These are phyloP conservation scores for Cossypha heuglini DNA, from an alignment of 2,797 vertebrate species.

Conservation along the genomic window DNA sequence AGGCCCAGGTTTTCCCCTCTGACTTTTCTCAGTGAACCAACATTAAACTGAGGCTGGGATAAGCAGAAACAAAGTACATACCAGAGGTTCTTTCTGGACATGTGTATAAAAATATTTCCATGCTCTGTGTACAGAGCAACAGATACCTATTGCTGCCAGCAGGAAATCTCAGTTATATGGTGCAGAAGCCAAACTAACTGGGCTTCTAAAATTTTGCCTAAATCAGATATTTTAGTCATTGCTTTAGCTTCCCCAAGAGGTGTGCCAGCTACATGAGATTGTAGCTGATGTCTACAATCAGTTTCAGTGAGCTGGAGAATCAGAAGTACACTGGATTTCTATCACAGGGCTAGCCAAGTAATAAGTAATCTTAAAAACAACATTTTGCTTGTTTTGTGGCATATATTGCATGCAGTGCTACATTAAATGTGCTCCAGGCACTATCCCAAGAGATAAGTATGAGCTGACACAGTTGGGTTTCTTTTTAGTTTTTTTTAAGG, in stretches of 20 bases:
- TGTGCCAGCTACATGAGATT: not conserved
- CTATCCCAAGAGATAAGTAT: not conserved
- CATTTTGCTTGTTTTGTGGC: not conserved
- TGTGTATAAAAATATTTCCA: fast-evolving
- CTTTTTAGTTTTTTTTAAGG: not conserved
- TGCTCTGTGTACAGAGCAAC: not conserved
- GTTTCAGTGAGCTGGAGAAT: not conserved
- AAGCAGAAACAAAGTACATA: not conserved
- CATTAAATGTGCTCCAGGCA: not conserved
- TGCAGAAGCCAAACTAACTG: not conserved
- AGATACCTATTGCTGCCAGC: not conserved
- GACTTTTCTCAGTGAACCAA: not conserved
- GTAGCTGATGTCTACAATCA: not conserved
- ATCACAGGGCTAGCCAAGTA: not conserved
- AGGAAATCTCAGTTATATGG: not conserved
- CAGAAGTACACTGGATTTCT: not conserved
- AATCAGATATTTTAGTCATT: not conserved
- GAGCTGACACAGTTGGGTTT: not conserved
- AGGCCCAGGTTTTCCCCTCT: not conserved
- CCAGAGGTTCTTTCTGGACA: not conserved
- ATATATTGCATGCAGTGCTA: not conserved
- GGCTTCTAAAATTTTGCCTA: not conserved
- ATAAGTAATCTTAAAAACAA: not conserved
- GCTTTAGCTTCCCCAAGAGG: not conserved
- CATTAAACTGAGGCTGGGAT: not conserved